Evolutionary conservation across 2,797 vertebrate genomes (phyloP).

Genomic region (Microchirus variegatus): DNA sequence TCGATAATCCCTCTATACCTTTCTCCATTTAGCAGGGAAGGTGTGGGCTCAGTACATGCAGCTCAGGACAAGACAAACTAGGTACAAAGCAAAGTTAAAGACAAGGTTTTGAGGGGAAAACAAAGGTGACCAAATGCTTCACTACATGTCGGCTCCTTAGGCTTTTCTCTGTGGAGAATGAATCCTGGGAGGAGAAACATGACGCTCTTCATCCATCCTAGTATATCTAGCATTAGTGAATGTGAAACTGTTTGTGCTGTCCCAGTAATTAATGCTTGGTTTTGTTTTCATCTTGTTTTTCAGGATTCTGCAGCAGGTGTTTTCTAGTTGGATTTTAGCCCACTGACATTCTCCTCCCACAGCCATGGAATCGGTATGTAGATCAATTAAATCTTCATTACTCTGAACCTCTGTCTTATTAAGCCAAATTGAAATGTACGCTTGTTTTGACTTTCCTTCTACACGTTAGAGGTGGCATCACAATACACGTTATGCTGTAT

Average conservation of each 20-base stretch:
- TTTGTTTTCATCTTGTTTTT: slow-evolving; percentile 63
- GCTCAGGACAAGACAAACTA: not conserved
- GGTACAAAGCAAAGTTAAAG: not conserved
- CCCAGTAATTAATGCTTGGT: slow-evolving; percentile 61
- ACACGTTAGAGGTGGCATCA: not conserved
- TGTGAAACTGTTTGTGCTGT: slow-evolving; percentile 48
- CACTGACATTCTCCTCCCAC: slow-evolving; percentile 80
- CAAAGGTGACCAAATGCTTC: slow-evolving; percentile 1
- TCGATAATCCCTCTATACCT: not conserved
- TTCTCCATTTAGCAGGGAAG: not conserved
- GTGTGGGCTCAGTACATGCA: not conserved
- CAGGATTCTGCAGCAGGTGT: slow-evolving; percentile 76
- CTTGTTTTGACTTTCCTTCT: not conserved
- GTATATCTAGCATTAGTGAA: slow-evolving; percentile 38
- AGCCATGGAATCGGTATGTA: slow-evolving; percentile 89
- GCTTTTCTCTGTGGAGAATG: slow-evolving; percentile 16
- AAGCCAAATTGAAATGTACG: slow-evolving; percentile 1
- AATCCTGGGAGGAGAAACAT: slow-evolving; percentile 30
- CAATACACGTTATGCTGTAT: not conserved
- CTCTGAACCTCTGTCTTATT: slow-evolving; percentile 6
- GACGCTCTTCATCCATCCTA: slow-evolving; percentile 23
- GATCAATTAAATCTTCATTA: slow-evolving; percentile 24
- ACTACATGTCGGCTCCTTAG: not conserved
- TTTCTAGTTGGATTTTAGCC: slow-evolving; percentile 82
- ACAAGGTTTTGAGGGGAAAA: not conserved